Base-by-base conservation (phyloP, 2,888 invertebrate species). In the Tipula confusa region DNA sequence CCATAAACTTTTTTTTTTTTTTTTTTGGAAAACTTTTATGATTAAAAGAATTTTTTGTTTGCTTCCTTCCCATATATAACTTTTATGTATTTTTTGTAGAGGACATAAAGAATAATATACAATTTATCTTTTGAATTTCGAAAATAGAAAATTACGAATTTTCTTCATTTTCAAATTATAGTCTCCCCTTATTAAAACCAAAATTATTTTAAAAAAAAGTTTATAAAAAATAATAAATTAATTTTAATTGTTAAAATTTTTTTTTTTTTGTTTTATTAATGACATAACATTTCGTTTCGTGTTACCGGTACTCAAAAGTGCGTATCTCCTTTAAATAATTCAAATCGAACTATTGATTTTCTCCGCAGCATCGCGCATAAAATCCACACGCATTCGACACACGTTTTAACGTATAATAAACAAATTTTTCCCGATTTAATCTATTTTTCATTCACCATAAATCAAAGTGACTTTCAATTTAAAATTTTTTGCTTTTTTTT, bases 1-100 rank as follows among this genome's bases (percentile, higher is more conserved):
- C 64, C 64, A 64, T 64, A 64, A 64, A 64, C 1, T 64, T 64
- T 64, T 64, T 5, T 24, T 9, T 64, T 64, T 64, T 24, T 38
- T 64, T 64, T 64, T 64, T 64, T 64, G 64, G 64, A 24, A n/a
- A 64, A 64, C 64, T 64, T 64, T 64, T 64, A 64, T 64, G 64
- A 64, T 64, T 64, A 64, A 64, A 64, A 64, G 64, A 64, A 64
- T 64, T 64, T n/a, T 64, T 64, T 64, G 64, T 64, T 64, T 64
- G 64, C 64, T 64, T 64, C 64, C 64, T 64, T 64, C 64, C 64
- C 64, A 64, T n/a, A n/a, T n/a, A n/a, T n/a, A n/a, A 24, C 24
- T 64, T 64, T 64, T 64, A 64, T 64, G 18, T 64, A 64, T 64
- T 64, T 64, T 24, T 64, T 64, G 24, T 64, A 24, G 33, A 64